phyloP scores from a whole-genome alignment of 2,113 vertebrate genomes.

The Marcusenius ussheri region DNA sequence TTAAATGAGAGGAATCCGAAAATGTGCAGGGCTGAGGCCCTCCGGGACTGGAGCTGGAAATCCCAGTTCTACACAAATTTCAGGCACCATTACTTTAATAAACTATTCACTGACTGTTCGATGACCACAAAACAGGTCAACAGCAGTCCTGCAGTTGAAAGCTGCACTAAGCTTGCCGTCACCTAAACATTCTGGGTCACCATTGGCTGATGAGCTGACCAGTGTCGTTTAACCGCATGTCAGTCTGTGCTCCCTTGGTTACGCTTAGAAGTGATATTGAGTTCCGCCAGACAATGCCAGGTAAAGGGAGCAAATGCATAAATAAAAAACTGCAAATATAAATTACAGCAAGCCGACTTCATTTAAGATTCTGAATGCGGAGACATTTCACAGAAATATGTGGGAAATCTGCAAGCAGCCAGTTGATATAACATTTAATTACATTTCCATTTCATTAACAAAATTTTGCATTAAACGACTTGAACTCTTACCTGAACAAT shows the following conservation, averaged over 20 bases:
- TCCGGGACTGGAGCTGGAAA: neutral
- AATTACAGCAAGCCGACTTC: neutral
- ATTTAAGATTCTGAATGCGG: conserved; percentile 26
- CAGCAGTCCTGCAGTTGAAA: neutral
- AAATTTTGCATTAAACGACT: conserved; percentile 53
- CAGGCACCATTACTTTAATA: neutral
- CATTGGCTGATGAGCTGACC: conserved; percentile 24
- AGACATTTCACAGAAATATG: neutral
- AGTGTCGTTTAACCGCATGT: conserved; percentile 42
- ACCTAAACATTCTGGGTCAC: conserved; percentile 6
- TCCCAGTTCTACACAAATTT: conserved; percentile 14
- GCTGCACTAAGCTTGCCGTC: neutral
- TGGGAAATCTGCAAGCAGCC: conserved; percentile 38
- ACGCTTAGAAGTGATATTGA: conserved; percentile 22
- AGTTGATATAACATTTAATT: conserved; percentile 59
- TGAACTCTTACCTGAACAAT: conserved; percentile 42
- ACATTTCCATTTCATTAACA: conserved; percentile 58
- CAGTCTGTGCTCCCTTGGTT: conserved; percentile 28
- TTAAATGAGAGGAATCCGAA: neutral
- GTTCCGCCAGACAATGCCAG: conserved; percentile 22
- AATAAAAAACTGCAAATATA: conserved; percentile 33
- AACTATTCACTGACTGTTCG: neutral
- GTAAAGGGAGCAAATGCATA: conserved; percentile 30
- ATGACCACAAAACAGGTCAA: neutral
- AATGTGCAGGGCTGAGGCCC: neutral